phyloP scores from a whole-genome alignment of 2,113 vertebrate genomes.

The Amblyornis subalaris region DNA sequence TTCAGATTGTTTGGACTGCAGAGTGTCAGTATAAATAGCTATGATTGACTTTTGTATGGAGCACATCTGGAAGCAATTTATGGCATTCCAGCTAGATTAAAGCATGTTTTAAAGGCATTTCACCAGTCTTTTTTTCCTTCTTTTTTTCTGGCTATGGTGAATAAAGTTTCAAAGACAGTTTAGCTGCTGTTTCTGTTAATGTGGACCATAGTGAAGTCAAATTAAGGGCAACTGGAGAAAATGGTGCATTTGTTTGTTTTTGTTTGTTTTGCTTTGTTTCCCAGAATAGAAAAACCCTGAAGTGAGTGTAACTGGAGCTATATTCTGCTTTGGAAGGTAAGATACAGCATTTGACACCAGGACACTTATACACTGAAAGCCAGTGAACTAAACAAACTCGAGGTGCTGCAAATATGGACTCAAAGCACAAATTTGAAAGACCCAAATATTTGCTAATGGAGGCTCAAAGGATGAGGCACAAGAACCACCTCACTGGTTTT shows the following conservation, averaged over 20 bases:
- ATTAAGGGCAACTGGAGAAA: slow-evolving; percentile 77
- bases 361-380: slow-evolving; percentile 1
- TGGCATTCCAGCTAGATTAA: slow-evolving; percentile 84
- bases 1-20: slow-evolving; percentile 83
- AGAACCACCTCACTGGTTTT: background rate
- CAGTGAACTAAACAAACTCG: background rate
- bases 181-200: slow-evolving; percentile 81
- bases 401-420: background rate
- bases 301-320: slow-evolving; percentile 44
- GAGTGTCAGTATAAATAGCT: slow-evolving; percentile 84
- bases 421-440: background rate
- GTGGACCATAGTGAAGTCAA: slow-evolving; percentile 79
- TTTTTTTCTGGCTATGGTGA: slow-evolving; percentile 73
- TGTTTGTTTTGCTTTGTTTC: slow-evolving; percentile 45
- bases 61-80: slow-evolving; percentile 88
- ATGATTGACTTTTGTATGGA: slow-evolving; percentile 81
- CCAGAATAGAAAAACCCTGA: slow-evolving; percentile 63
- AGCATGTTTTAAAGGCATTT: slow-evolving; percentile 82
- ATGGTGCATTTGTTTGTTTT: slow-evolving; percentile 52
- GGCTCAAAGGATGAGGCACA: background rate
- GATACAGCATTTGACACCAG: background rate
- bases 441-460: background rate
- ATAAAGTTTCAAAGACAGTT: slow-evolving; percentile 84
- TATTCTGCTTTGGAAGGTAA: slow-evolving; percentile 44
- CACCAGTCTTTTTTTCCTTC: slow-evolving; percentile 63